Evolutionary conservation across 2,113 vertebrate species (phyloP).

Genomic region (Fulmarus glacialis): DNA sequence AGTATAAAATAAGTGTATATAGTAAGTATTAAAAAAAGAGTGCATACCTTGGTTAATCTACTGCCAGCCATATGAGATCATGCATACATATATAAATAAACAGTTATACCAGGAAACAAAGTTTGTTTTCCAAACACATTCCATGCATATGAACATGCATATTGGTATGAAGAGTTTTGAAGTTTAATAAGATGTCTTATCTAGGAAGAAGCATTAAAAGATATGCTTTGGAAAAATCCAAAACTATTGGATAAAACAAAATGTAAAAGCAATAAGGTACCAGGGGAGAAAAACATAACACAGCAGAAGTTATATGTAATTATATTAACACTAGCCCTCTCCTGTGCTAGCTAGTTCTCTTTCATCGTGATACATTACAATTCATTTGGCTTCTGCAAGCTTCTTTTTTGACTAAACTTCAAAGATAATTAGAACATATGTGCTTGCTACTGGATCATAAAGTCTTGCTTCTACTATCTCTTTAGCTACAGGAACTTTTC

Average conservation of each 20-base stretch:
- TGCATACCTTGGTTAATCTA: background rate
- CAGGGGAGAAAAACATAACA: background rate
- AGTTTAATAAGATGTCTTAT: background rate
- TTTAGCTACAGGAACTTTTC: background rate
- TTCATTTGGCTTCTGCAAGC: background rate
- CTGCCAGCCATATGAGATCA: background rate
- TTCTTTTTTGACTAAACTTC: background rate
- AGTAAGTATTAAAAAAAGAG: background rate
- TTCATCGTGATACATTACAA: background rate
- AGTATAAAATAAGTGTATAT: too few relatives aligned
- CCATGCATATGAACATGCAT: background rate
- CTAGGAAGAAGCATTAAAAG: background rate
- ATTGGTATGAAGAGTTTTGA: background rate
- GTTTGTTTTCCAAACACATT: background rate
- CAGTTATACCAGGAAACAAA: background rate
- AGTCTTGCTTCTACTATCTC: background rate
- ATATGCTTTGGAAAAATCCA: background rate
- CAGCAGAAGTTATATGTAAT: background rate
- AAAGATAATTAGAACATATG: background rate
- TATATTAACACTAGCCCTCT: background rate
- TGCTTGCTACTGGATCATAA: background rate
- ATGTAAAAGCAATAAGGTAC: background rate
- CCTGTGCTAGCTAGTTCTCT: background rate
- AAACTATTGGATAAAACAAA: background rate
- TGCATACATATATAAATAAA: background rate